Evolutionary conservation across 1,140 invertebrate species (phyloP), one percentile per base, ranked within the genome.

Genomic region (Colletes latitarsis): DNA sequence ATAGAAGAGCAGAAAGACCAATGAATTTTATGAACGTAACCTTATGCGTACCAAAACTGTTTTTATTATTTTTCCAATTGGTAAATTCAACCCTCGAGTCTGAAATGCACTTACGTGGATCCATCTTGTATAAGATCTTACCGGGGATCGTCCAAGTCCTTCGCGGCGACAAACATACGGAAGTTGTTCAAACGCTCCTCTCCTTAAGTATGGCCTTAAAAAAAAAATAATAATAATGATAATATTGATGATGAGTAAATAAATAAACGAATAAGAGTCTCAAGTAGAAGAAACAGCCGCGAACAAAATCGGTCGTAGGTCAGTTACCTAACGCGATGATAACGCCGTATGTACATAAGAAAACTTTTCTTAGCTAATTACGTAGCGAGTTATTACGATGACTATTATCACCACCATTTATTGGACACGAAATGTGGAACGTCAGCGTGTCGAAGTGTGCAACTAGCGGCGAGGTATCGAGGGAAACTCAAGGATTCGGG

Each of bases 141-240:
- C 41, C 55, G 12, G 12, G 69, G 55, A 49, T 53, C 53, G 43
- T 75, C 2, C 41, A 67, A 57, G n/a, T 39, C 14, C 12, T 49
- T 46, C 41, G 6, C 58, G 52, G 39, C 15, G 75, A 70, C 9
- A 58, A 1, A 69, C 14, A 67, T 14, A 49, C 6, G 57, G 12
- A 62, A 70, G n/a, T 62, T 71, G 75, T 71, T 17, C 41, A 72
- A 57, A 55, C 70, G 71, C 75, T 72, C 77, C 83, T 74, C 71
- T 60, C 72, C 60, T 85, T 70, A 74, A 86, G 83, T 80, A 86
- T 85, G 85, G 85, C 85, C 83, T 86, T 86, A 86, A 85, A 84
- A 52, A n/a, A 64, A 57, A 46, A 63, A n/a, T n/a, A n/a, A 55
- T 46, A 77, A 71, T 60, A 17, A 53, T 17, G 10, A 67, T 15